Evolutionary conservation across 1,140 invertebrate species (phyloP).

Genomic region (Nautilus pompilius): DNA sequence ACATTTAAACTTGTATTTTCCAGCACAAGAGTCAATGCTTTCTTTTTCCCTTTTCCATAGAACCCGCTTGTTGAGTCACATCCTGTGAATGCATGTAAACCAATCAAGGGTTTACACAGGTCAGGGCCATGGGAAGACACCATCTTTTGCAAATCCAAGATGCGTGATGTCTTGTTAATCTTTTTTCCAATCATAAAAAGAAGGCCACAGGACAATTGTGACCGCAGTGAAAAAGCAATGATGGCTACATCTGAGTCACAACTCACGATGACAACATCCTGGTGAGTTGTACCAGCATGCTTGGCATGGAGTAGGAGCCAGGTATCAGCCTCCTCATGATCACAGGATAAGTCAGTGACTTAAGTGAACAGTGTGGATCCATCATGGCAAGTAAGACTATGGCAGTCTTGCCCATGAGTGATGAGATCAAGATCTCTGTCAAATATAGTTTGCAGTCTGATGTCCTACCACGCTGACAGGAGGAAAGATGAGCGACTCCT

Average conservation of each 20-base stretch:
- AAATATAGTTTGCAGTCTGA: no score
- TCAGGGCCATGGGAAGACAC: neutral
- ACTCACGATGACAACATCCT: neutral
- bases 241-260: conserved; percentile 6
- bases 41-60: neutral
- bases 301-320: conserved; percentile 1
- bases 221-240: neutral
- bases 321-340: conserved; percentile 9
- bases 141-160: neutral
- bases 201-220: neutral
- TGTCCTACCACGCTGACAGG: no score
- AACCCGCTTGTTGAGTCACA: conserved; percentile 1
- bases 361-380: no score
- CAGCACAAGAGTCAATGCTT: neutral
- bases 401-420: no score
- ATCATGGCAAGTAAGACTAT: no score
- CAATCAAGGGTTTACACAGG: neutral
- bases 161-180: neutral
- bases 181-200: neutral
- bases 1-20: neutral
- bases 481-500: no score
- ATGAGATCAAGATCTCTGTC: no score
- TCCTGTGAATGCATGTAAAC: conserved; percentile 8
- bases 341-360: neutral
- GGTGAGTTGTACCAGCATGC: neutral